Base-by-base conservation (phyloP, 2,797 vertebrate genomes). In the Lutjanus argentimaculatus region DNA sequence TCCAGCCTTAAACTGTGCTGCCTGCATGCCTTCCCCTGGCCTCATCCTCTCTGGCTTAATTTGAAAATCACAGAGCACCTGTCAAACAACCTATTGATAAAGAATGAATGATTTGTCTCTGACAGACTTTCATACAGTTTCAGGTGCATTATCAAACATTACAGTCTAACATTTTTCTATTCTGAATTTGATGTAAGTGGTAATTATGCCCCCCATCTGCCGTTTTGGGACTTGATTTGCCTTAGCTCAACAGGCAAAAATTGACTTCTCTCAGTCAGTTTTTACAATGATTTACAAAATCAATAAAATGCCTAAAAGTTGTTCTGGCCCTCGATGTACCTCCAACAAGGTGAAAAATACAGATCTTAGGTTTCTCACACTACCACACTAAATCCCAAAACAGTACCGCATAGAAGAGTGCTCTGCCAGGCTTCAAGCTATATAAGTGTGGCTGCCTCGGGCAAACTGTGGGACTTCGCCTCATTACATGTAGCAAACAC, bases 1-100 rank as follows among this genome's bases (percentile, higher is more conserved):
- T 89, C 82, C 72, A 78, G 73, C 86, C 84, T 91, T 90, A 88
- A 92, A 95, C 85, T 92, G 85, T 88, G 80, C 89, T 89, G 89
- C 68, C 87, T 93, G 92, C 89, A 87, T 89, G 83, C 49, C 56
- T 86, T 85, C 68, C 45, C 22, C 67, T 58, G 59, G 78, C 57
- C 61, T 87, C 75, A 80, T 85, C 71, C 69, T 66, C 30, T 84
- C 55, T 83, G 66, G 55, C 42, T 75, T 46, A 64, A 46, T 72
- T 52, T 59, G 42, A 69, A 79, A 80, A 72, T 80, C n/a, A 65
- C 53, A 19, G 45, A 71, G 49, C 55, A 55, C 14, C 43, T 57
- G 48, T 70, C 77, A 82, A 30, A 77, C 77, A n/a, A 67, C 15
- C 25, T 55, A 78, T 49, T 68, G 1, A 75, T 65, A 43, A n/a